Percentiles rank a stretch among this genome's conserved stretches.
These are phyloP conservation scores for Beris morrisii DNA, from an alignment of 2,888 invertebrate species.

Conservation along the genomic window DNA sequence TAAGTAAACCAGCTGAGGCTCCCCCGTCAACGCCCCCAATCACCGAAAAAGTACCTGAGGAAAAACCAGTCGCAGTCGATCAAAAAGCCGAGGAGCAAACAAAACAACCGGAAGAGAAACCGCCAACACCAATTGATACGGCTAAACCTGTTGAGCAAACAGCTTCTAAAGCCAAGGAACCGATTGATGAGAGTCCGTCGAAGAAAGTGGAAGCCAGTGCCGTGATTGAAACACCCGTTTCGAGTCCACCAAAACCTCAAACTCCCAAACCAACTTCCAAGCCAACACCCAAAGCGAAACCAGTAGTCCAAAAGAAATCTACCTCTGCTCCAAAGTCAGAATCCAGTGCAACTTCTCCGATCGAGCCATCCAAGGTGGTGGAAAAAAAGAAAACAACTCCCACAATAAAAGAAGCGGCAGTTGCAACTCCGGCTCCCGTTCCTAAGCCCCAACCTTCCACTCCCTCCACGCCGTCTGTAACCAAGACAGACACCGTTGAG, in stretches of 20 bases:
- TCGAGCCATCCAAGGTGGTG: conserved; percentile 26
- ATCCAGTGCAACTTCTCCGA: neutral
- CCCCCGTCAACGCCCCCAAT: conserved; percentile 47
- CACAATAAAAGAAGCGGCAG: conserved; percentile 16
- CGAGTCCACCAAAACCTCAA: neutral
- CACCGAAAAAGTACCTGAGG: conserved; percentile 28
- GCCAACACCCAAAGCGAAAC: conserved; percentile 50
- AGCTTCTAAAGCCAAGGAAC: neutral
- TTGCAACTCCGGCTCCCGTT: conserved; percentile 17
- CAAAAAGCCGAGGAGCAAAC: neutral
- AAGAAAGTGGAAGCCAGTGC: neutral
- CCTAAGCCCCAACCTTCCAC: conserved; percentile 23
- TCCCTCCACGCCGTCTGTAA: conserved; percentile 5
- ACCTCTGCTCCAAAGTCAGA: conserved; percentile 21
- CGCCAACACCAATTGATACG: conserved; percentile 43
- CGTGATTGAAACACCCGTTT: neutral
- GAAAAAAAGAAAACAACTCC: conserved; percentile 34
- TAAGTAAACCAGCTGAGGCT: conserved; percentile 15
- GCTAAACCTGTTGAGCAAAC: neutral
- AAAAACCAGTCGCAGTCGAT: conserved; percentile 45
- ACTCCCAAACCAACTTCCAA: conserved; percentile 40
- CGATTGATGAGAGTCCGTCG: neutral
- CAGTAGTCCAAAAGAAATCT: conserved; percentile 20
- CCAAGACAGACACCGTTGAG: neutral
- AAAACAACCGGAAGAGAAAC: conserved; percentile 57